A percentile compares a stretch with the other conserved stretches of the same genome.
Evolutionary conservation across 2,113 vertebrate genomes (phyloP).

Genomic region (Morone chrysops): DNA sequence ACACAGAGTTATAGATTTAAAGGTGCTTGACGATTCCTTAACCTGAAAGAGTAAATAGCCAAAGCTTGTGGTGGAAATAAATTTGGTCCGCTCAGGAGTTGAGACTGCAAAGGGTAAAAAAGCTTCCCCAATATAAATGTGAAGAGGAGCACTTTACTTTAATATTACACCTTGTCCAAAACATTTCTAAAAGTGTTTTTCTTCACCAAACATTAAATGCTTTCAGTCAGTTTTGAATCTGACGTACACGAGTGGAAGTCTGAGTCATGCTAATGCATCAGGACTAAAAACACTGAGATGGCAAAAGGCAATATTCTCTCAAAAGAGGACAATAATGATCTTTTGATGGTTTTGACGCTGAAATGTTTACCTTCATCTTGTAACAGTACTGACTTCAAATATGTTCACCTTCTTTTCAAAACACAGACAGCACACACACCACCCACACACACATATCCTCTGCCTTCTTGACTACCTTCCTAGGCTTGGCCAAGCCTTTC

Average conservation of each 20-base stretch:
- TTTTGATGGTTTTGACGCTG: neutral
- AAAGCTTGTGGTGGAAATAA: neutral
- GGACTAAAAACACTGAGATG: slow-evolving; percentile 3
- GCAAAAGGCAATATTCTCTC: neutral
- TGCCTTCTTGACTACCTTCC: slow-evolving; percentile 56
- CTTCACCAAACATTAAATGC: neutral
- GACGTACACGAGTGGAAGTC: neutral
- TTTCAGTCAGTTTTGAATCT: neutral
- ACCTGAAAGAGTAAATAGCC: neutral
- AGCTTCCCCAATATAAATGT: too few species aligned
- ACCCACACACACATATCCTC: slow-evolving; percentile 21
- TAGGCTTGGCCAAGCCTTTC: slow-evolving; percentile 54
- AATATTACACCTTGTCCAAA: neutral
- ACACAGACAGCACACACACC: slow-evolving; percentile 29
- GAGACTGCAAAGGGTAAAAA: neutral
- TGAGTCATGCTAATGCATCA: slow-evolving; percentile 17
- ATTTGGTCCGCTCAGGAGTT: too few species aligned
- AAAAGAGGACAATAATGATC: neutral
- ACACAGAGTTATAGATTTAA: neutral
- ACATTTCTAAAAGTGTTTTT: slow-evolving; percentile 3
- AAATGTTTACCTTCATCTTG: slow-evolving; percentile 49
- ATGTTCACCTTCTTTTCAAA: slow-evolving; percentile 43
- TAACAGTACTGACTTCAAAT: slow-evolving; percentile 54
- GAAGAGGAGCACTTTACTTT: neutral
- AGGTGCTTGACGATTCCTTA: neutral